Percentiles rank a stretch among this genome's conserved stretches.
phyloP scores from a whole-genome alignment of 2,888 invertebrate genomes.

The Chorisops tibialis region DNA sequence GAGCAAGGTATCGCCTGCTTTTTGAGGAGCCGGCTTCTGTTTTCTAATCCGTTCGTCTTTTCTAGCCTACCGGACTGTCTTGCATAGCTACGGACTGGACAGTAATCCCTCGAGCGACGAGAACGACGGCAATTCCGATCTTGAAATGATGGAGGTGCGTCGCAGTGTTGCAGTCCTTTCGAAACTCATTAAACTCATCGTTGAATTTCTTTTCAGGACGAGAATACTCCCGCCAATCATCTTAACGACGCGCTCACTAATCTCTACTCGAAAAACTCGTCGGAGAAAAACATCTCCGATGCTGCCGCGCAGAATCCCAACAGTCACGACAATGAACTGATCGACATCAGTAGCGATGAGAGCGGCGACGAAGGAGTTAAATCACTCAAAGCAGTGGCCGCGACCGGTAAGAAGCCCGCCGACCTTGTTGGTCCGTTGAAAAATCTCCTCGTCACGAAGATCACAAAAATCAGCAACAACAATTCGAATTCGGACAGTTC shows the following conservation, averaged over 20 bases:
- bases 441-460: conserved; percentile 44
- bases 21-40: conserved; percentile 40
- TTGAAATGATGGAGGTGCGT: conserved; percentile 46
- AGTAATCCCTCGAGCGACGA: conserved; percentile 60
- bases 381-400: conserved; percentile 38
- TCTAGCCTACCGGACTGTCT: conserved; percentile 67
- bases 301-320: conserved; percentile 46
- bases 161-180: conserved; percentile 17
- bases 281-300: not conserved
- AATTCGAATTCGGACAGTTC: conserved; percentile 41
- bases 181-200: too few species aligned
- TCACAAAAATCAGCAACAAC: conserved; percentile 52
- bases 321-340: conserved; percentile 61
- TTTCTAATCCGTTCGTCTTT: not conserved
- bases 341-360: conserved; percentile 78
- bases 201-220: conserved; percentile 32
- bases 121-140: conserved; percentile 52
- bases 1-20: conserved; percentile 55
- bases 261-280: conserved; percentile 52
- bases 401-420: not conserved
- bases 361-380: conserved; percentile 56
- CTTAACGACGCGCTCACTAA: conserved; percentile 51
- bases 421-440: conserved; percentile 37
- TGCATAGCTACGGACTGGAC: conserved; percentile 65
- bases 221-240: conserved; percentile 40